Base-by-base conservation (phyloP, 2,888 invertebrate species). In the Allygus modestus region DNA sequence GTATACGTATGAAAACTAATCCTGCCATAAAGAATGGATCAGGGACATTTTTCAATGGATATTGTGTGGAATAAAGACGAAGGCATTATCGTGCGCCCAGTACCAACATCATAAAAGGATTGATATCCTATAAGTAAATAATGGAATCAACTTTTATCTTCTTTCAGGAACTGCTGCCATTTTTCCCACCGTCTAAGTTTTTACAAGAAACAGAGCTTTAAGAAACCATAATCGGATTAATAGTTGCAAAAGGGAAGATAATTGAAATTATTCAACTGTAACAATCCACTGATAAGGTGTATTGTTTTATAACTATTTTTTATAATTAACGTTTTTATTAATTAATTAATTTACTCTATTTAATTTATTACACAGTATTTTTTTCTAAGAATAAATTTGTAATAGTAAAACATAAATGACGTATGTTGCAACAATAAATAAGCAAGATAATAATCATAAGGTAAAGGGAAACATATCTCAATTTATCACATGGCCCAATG, bases 41-140 rank as follows among this genome's bases (percentile, higher is more conserved):
- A 20, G 37, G 41, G 4, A 71, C 20, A 41, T 41, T 41, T 71
- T 65, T 65, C 65, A 31, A 26, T 65, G 65, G 65, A 65, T 65
- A 65, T 58, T 58, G 65, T 15, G 65, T 12, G 31, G 65, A 73
- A 43, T 73, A 73, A 46, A 77, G 77, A 51, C 1, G 43, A 23
- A 20, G n/a, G 51, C 20, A 28, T 77, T 46, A 46, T 77, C 26
- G 5, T 51, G 9, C 26, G 23, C 28, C 77, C 65, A 65, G 12
- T 31, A n/a, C 54, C 28, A 28, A 26, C 41, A 2, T 28, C 41
- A 77, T 51, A 51, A 73, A 77, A 28, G 51, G 77, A 77, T 77
- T 77, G 46, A 77, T 46, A 77, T 28, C 77, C 51, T 77, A 77
- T 77, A 46, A 71, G 71, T 37, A 71, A 71, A 77, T 77, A 77